Conservation (phyloP, 2,797 vertebrate genomes). For the Varecia variegata region DNA sequence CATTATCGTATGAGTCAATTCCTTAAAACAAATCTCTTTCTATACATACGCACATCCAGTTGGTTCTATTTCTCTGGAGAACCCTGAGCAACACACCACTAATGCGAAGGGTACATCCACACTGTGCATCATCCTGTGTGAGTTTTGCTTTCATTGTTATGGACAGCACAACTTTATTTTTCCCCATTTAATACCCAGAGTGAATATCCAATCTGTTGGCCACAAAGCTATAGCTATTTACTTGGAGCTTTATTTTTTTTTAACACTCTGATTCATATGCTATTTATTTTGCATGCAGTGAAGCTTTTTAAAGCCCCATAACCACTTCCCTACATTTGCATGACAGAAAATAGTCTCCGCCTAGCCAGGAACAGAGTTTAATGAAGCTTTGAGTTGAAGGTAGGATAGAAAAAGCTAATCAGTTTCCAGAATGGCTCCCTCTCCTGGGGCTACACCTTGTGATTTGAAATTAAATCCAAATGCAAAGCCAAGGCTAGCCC, state of each 20-base stretch:
- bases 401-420: background rate
- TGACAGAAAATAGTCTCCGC: background rate
- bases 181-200: background rate
- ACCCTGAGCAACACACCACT: background rate
- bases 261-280: background rate
- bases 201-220: background rate
- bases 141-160: background rate
- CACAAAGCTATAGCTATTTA: background rate
- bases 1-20: background rate
- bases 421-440: background rate
- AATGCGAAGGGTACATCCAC: background rate
- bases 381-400: background rate
- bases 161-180: background rate
- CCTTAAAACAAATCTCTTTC: background rate
- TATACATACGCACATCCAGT: background rate
- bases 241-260: background rate
- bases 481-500: background rate
- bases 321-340: background rate
- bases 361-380: background rate
- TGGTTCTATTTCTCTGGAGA: background rate
- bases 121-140: background rate
- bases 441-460: background rate
- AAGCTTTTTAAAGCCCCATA: background rate
- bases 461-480: constrained; percentile 18
- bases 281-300: background rate